These are phyloP conservation scores for Eonycteris spelaea DNA, from an alignment of 2,113 vertebrate species.

Conservation along the genomic window DNA sequence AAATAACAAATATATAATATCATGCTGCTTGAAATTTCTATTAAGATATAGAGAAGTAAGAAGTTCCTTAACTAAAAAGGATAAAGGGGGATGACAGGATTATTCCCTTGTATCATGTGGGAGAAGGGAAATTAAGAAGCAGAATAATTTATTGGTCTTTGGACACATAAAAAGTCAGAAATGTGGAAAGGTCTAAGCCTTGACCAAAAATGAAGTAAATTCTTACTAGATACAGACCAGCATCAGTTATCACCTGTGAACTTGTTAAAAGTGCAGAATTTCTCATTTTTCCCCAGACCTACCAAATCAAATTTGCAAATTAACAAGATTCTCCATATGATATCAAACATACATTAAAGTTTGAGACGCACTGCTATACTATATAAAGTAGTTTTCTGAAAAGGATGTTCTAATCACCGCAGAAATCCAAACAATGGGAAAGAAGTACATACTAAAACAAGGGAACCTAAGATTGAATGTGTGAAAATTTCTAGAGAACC, in stretches of 20 bases:
- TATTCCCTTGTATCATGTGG: background rate
- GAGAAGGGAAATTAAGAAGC: background rate
- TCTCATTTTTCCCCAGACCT: background rate
- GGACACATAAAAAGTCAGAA: background rate
- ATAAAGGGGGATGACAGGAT: background rate
- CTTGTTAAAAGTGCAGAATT: background rate
- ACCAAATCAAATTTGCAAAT: constrained; percentile 2
- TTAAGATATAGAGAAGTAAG: background rate
- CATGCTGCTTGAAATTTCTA: background rate
- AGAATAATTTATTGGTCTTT: background rate
- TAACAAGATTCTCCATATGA: background rate
- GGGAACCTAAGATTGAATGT: background rate
- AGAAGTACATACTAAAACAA: background rate
- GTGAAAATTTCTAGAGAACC: background rate
- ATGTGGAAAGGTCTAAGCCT: background rate
- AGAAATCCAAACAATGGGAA: background rate
- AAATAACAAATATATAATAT: background rate
- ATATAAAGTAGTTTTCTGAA: background rate
- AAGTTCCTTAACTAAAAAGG: background rate
- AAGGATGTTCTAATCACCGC: background rate
- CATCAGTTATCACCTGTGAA: background rate
- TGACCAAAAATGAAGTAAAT: background rate
- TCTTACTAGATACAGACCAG: background rate
- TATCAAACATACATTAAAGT: background rate
- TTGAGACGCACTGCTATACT: background rate